Evolutionary conservation across 2,113 vertebrate species (phyloP).

Genomic region (Astatotilapia flaviijosephi): DNA sequence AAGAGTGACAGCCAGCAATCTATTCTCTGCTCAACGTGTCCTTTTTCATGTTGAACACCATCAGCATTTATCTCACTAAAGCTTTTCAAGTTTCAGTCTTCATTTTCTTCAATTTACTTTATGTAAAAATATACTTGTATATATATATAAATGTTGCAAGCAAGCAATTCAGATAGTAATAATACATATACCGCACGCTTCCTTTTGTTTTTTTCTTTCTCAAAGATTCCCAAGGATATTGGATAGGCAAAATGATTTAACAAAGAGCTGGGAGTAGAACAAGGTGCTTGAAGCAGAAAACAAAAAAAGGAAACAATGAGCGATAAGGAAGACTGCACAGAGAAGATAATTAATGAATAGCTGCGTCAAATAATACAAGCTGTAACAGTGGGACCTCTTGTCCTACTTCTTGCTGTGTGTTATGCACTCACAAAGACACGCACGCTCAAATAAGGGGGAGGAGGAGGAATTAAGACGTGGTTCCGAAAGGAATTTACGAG

Average conservation of each 20-base stretch:
- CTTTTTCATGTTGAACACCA: neutral
- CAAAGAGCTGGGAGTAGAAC: constrained; percentile 61
- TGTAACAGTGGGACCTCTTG: constrained; percentile 54
- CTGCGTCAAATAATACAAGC: constrained; percentile 52
- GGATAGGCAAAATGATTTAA: constrained; percentile 41
- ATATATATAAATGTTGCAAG: neutral
- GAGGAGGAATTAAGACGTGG: constrained; percentile 8
- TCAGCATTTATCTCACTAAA: constrained; percentile 23
- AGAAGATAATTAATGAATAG: constrained; percentile 69
- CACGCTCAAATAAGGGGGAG: neutral
- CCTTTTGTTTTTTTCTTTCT: neutral
- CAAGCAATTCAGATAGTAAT: neutral
- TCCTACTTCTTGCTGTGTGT: constrained; percentile 48
- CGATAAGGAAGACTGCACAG: constrained; percentile 49
- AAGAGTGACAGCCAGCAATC: constrained; percentile 1
- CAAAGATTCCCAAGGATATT: constrained; percentile 38
- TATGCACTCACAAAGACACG: neutral
- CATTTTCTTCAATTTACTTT: neutral
- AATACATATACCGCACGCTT: neutral
- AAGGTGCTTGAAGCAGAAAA: constrained; percentile 52
- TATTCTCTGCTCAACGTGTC: neutral
- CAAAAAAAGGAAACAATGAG: constrained; percentile 51
- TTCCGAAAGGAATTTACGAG: constrained; percentile 30
- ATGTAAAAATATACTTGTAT: neutral
- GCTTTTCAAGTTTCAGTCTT: neutral